These are phyloP conservation scores for Siphonodentalium dalli DNA, from an alignment of 2,888 invertebrate genomes.

Conservation along the genomic window DNA sequence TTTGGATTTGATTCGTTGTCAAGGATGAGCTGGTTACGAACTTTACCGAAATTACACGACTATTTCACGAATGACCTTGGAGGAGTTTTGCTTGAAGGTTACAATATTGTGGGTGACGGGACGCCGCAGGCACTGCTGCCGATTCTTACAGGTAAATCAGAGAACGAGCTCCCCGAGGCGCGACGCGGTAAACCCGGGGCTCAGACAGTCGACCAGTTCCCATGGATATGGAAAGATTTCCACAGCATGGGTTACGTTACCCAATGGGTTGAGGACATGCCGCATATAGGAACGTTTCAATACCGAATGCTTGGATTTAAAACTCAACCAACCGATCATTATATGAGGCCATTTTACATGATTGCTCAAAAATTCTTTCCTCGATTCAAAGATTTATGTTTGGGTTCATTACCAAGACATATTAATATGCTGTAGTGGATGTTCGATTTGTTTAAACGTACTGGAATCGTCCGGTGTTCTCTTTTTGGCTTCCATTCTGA, in stretches of 20 bases:
- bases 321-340: slow-evolving; percentile 86
- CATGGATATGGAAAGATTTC: slow-evolving; percentile 85
- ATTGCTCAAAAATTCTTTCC: slow-evolving; percentile 69
- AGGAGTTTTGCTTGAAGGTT: slow-evolving; percentile 72
- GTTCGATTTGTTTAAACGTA: slow-evolving; percentile 70
- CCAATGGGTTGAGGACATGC: slow-evolving; percentile 87
- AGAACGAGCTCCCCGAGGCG: slow-evolving; percentile 87
- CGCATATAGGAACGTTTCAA: slow-evolving; percentile 85
- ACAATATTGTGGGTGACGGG: slow-evolving; percentile 67
- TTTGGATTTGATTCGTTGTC: slow-evolving; percentile 90
- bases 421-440: slow-evolving; percentile 64
- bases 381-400: slow-evolving; percentile 67
- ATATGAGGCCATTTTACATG: slow-evolving; percentile 78
- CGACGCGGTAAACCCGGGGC: slow-evolving; percentile 74
- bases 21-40: slow-evolving; percentile 71
- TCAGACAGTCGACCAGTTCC: slow-evolving; percentile 77
- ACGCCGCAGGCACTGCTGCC: slow-evolving; percentile 78
- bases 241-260: slow-evolving; percentile 70
- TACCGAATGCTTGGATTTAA: slow-evolving; percentile 88
- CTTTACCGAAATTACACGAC: slow-evolving; percentile 52
- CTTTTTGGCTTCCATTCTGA: slow-evolving; percentile 88
- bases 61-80: slow-evolving; percentile 51
- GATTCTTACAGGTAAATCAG: slow-evolving; percentile 79
- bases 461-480: slow-evolving; percentile 78
- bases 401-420: slow-evolving; percentile 78